phyloP scores from a whole-genome alignment of 37 sponge, comb jelly and placozoan species.

The Geodia barretti region DNA sequence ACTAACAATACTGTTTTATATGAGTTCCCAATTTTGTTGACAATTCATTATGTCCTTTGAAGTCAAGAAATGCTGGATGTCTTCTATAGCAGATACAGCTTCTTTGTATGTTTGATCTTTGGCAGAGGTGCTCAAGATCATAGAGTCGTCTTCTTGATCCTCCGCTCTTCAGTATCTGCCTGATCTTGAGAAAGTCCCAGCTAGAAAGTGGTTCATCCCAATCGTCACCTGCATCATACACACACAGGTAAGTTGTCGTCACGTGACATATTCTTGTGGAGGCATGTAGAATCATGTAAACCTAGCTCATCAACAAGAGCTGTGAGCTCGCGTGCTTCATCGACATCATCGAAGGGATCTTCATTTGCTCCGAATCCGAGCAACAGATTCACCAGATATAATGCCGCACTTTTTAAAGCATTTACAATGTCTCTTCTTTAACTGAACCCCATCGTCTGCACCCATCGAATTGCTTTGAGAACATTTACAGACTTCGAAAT shows the following conservation, averaged over 20 bases:
- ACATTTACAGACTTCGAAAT: constrained; percentile 64
- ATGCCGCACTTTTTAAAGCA: constrained; percentile 59
- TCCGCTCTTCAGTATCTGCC: background rate
- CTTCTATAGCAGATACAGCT: constrained; percentile 1
- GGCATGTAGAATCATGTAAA: background rate
- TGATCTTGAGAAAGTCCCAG: constrained; percentile 1
- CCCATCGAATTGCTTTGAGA: constrained; percentile 60
- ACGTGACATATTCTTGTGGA: constrained; percentile 6
- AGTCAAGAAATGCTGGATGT: background rate
- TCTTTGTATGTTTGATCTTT: constrained; percentile 7
- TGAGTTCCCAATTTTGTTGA: background rate
- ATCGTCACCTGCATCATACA: constrained; percentile 17
- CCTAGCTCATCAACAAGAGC: constrained; percentile 5
- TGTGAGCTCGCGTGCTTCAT: constrained; percentile 9
- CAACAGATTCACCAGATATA: background rate
- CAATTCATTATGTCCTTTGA: background rate
- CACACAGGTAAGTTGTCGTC: constrained; percentile 12
- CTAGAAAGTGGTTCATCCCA: constrained; percentile 1
- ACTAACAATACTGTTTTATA: background rate
- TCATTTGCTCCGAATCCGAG: background rate
- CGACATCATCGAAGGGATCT: constrained; percentile 13
- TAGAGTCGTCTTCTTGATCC: constrained; percentile 3
- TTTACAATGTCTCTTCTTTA: constrained; percentile 46
- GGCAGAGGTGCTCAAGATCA: background rate
- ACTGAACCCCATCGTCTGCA: constrained; percentile 60